Evolutionary conservation across 2,888 invertebrate species (phyloP).

Genomic region (Nemoura dubitans): DNA sequence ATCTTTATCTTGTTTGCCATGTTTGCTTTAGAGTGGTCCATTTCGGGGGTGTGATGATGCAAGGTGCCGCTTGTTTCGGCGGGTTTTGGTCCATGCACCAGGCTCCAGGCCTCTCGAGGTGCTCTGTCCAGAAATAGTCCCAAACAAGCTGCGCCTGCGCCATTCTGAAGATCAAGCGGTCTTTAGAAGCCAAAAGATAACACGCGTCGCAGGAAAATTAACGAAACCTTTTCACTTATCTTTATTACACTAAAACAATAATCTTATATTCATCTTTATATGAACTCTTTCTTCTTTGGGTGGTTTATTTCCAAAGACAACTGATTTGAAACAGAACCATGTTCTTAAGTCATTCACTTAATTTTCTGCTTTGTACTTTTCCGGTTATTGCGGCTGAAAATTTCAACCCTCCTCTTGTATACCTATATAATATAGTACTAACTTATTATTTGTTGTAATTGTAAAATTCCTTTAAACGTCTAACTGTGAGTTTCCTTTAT

Average conservation of each 20-base stretch:
- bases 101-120: neutral
- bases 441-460: no score
- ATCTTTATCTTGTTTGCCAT: neutral
- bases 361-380: neutral
- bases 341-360: no score
- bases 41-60: neutral
- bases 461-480: no score
- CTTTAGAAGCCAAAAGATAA: neutral
- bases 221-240: neutral
- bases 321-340: no score
- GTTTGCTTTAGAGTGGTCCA: conserved; percentile 17
- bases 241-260: neutral
- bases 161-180: neutral
- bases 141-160: neutral
- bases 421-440: no score
- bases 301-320: no score
- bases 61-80: neutral
- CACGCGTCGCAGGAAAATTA: neutral
- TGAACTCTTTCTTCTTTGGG: no score
- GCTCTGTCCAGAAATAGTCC: neutral
- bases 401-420: no score
- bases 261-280: neutral
- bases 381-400: no score
- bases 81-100: neutral
- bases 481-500: no score